phyloP scores from a whole-genome alignment of 2,888 invertebrate genomes.

The Melipona bicolor region DNA sequence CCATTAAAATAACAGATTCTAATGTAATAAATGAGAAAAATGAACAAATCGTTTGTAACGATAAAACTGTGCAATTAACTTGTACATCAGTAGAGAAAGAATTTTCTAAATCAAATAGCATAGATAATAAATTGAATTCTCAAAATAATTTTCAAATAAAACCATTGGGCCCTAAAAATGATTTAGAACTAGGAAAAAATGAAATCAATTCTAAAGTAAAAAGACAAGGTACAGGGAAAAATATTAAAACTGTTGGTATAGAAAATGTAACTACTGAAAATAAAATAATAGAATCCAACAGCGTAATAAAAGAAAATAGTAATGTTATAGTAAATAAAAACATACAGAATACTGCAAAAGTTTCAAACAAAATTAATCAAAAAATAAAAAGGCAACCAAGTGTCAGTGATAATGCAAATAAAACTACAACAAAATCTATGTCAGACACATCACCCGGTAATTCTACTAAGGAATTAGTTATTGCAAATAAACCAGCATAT shows the following conservation, averaged over 20 bases:
- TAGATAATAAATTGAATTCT: conserved; percentile 45
- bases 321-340: conserved; percentile 28
- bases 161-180: conserved; percentile 60
- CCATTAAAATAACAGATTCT: conserved; percentile 52
- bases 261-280: conserved; percentile 47
- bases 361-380: conserved; percentile 54
- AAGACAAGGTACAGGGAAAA: conserved; percentile 57
- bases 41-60: conserved; percentile 49
- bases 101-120: conserved; percentile 17
- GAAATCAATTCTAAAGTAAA: conserved; percentile 75
- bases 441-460: conserved; percentile 49
- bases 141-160: conserved; percentile 51
- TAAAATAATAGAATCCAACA: conserved; percentile 35
- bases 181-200: conserved; percentile 74
- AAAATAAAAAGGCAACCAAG: conserved; percentile 50
- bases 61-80: conserved; percentile 45
- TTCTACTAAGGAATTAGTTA: conserved; percentile 51
- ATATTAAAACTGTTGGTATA: conserved; percentile 31
- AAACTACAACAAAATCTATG: conserved; percentile 51
- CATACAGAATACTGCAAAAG: conserved; percentile 46
- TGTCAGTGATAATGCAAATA: conserved; percentile 51
- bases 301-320: conserved; percentile 48
- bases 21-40: conserved; percentile 60
- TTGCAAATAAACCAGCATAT: conserved; percentile 81
- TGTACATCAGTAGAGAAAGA: conserved; percentile 47